These are phyloP conservation scores for Drosophila pectinifera DNA, from an alignment of 1,140 invertebrate species.

Conservation along the genomic window DNA sequence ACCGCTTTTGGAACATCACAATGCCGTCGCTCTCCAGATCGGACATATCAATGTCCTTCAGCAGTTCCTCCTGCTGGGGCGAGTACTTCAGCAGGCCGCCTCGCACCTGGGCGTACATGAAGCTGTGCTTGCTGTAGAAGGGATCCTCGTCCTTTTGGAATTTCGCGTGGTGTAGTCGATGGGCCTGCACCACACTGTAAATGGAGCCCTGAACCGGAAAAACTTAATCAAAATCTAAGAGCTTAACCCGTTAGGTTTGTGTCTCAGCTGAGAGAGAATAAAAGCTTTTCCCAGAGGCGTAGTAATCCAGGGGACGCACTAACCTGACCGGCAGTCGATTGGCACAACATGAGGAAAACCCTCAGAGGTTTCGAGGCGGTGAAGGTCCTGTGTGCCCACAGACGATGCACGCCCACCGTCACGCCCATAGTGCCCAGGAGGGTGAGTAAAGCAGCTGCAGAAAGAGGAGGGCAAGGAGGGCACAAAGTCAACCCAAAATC, in stretches of 20 bases:
- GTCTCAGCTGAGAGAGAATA: conserved; percentile 27
- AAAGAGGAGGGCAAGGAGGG: no score
- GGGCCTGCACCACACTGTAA: conserved; percentile 92
- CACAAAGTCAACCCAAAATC: background rate
- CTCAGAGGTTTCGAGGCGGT: conserved; percentile 89
- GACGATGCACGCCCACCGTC: conserved; percentile 94
- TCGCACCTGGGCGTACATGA: conserved; percentile 93
- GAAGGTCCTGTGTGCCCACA: conserved; percentile 96
- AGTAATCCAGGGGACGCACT: conserved; percentile 54
- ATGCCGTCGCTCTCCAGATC: conserved; percentile 94
- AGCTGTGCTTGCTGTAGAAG: conserved; percentile 94
- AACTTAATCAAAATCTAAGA: background rate
- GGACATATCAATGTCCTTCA: conserved; percentile 91
- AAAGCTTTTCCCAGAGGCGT: conserved; percentile 34
- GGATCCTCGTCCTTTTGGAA: conserved; percentile 96
- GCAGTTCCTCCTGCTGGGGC: conserved; percentile 89
- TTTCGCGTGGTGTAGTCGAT: conserved; percentile 95
- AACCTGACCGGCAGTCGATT: conserved; percentile 94
- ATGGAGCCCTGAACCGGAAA: conserved; percentile 87
- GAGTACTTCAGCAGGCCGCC: conserved; percentile 89
- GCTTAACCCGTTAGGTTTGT: conserved; percentile 31
- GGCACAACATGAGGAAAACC: conserved; percentile 91
- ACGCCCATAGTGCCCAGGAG: conserved; percentile 89
- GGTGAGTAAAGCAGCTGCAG: conserved; percentile 87
- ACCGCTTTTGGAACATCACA: conserved; percentile 94